These are phyloP conservation scores for Lepidurus couesii DNA, from an alignment of 1,140 invertebrate genomes.

Conservation along the genomic window DNA sequence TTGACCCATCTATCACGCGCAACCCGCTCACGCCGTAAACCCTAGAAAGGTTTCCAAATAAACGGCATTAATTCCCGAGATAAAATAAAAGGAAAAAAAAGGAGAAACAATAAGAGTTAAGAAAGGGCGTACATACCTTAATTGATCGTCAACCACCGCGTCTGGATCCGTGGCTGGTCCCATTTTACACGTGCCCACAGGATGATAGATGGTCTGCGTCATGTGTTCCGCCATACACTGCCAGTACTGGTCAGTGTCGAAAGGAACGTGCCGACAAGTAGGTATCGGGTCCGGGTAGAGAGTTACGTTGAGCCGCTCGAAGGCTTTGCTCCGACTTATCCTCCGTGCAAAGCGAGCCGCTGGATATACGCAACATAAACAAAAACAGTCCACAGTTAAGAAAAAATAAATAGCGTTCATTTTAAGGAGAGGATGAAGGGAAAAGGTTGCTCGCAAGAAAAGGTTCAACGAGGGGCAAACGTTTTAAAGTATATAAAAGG, in stretches of 20 bases:
- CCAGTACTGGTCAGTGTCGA: conserved; percentile 45
- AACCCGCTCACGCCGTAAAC: conserved; percentile 42
- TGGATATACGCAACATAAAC: not conserved
- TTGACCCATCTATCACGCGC: conserved; percentile 45
- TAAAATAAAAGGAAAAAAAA: not conserved
- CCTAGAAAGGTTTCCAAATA: conserved; percentile 33
- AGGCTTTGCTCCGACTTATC: conserved; percentile 22
- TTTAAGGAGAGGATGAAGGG: no score
- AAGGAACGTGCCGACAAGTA: conserved; percentile 20
- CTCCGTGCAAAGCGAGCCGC: conserved; percentile 23
- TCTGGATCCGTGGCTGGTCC: conserved; percentile 30
- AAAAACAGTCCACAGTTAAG: no score
- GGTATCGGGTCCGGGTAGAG: not conserved
- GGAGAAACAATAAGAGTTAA: not conserved
- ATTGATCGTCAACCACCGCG: conserved; percentile 33
- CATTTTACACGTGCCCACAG: conserved; percentile 37
- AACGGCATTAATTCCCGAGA: not conserved
- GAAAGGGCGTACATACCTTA: conserved; percentile 28
- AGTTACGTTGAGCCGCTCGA: not conserved
- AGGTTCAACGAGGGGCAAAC: not conserved
- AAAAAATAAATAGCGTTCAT: no score
- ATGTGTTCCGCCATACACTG: conserved; percentile 45
- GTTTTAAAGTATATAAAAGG: not conserved
- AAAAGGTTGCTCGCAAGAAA: no score
- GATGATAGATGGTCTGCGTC: conserved; percentile 33